Evolutionary conservation across 2,113 vertebrate species (phyloP).

Genomic region (Carassius auratus): DNA sequence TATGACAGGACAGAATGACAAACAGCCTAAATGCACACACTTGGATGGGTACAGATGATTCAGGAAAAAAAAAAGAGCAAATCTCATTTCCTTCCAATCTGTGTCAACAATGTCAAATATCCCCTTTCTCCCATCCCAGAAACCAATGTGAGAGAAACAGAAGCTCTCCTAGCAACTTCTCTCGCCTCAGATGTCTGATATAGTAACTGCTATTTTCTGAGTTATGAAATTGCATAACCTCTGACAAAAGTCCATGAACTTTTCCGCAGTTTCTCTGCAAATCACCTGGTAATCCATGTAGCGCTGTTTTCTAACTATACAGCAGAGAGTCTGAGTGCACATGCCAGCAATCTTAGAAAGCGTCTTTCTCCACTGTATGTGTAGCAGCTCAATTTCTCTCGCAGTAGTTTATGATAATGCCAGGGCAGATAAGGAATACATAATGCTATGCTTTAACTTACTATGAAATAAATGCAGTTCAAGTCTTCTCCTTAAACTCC

Average conservation of each 20-base stretch:
- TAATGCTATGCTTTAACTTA: constrained; percentile 19
- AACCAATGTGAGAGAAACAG: constrained; percentile 25
- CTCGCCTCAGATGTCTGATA: constrained; percentile 13
- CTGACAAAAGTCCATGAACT: background rate
- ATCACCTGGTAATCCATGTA: constrained; percentile 6
- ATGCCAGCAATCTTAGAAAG: constrained; percentile 18
- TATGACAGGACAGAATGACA: constrained; percentile 27
- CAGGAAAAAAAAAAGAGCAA: constrained; percentile 2
- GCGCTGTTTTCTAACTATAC: background rate
- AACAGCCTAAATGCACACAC: constrained; percentile 33
- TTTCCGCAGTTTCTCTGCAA: constrained; percentile 5
- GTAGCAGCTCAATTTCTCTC: background rate
- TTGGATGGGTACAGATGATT: constrained; percentile 29
- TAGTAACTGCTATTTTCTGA: constrained; percentile 19
- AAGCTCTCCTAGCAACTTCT: constrained; percentile 20
- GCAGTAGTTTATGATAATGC: constrained; percentile 18
- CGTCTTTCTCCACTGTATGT: background rate
- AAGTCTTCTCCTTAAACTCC: constrained; percentile 15
- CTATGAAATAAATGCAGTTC: constrained; percentile 25
- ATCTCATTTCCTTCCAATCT: constrained; percentile 24
- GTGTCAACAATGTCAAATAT: constrained; percentile 36
- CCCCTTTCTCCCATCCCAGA: background rate
- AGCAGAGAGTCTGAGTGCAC: constrained; percentile 12
- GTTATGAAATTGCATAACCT: constrained; percentile 30
- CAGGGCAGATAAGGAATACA: constrained; percentile 11